A percentile compares a stretch with the other conserved stretches of the same genome.
Evolutionary conservation across 2,797 vertebrate genomes (phyloP).

Genomic region (Siniperca scherzeri): DNA sequence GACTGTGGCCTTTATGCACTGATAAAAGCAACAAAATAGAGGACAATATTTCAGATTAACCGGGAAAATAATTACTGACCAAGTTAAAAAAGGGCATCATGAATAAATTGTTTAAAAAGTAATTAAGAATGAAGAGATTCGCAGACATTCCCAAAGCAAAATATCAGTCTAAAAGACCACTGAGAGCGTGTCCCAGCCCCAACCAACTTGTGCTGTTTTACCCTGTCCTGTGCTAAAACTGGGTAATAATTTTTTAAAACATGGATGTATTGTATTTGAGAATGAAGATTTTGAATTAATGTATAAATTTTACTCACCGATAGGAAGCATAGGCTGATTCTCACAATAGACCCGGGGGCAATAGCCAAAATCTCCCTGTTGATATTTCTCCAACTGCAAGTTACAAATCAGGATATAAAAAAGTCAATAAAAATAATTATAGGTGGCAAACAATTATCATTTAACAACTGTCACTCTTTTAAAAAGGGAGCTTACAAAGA

Average conservation of each 20-base stretch:
- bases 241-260: background rate
- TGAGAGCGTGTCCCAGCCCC: background rate
- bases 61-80: background rate
- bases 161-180: background rate
- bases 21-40: background rate
- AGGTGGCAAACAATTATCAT: background rate
- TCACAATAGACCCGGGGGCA: slow-evolving; percentile 97
- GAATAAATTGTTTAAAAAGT: background rate
- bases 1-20: background rate
- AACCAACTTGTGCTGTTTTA: background rate
- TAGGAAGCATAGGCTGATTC: slow-evolving; percentile 97
- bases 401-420: background rate
- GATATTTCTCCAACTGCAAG: slow-evolving; percentile 94
- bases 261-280: background rate
- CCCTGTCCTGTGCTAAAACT: background rate
- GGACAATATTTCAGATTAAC: background rate
- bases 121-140: background rate
- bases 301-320: slow-evolving; percentile 85
- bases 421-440: background rate
- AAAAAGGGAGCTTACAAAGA: background rate
- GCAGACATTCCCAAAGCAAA: background rate
- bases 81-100: background rate
- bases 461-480: background rate
- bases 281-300: background rate
- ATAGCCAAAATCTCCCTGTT: slow-evolving; percentile 96